Conservation (phyloP, 1,140 invertebrate genomes). For the Melipona quadrifasciata region DNA sequence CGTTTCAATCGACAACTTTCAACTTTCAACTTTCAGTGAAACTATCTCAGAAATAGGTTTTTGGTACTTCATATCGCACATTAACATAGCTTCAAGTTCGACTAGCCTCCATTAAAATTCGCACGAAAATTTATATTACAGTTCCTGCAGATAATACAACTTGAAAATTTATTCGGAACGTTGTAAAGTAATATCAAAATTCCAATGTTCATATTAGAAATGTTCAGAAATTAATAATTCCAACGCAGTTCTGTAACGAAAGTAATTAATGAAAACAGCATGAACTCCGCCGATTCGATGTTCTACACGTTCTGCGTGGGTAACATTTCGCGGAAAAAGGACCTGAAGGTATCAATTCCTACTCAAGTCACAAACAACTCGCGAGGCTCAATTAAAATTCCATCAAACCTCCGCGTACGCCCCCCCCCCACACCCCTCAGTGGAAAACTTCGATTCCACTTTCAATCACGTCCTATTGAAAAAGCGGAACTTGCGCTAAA, state of each 20-base stretch:
- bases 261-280: neutral
- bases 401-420: neutral
- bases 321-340: neutral
- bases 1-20: neutral
- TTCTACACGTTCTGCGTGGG: neutral
- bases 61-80: no score
- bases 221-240: neutral
- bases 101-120: no score
- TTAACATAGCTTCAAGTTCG: no score
- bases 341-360: neutral
- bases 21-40: neutral
- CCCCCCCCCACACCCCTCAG: no score
- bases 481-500: neutral
- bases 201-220: no score
- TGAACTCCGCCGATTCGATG: neutral
- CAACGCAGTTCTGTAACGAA: neutral
- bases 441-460: neutral
- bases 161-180: no score
- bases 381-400: neutral
- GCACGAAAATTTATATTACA: no score
- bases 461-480: neutral
- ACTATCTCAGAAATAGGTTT: no score
- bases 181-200: no score
- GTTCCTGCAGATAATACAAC: no score
- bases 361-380: neutral